These are phyloP conservation scores for Yponomeuta cagnagella DNA, from an alignment of 2,888 invertebrate genomes.

Conservation along the genomic window DNA sequence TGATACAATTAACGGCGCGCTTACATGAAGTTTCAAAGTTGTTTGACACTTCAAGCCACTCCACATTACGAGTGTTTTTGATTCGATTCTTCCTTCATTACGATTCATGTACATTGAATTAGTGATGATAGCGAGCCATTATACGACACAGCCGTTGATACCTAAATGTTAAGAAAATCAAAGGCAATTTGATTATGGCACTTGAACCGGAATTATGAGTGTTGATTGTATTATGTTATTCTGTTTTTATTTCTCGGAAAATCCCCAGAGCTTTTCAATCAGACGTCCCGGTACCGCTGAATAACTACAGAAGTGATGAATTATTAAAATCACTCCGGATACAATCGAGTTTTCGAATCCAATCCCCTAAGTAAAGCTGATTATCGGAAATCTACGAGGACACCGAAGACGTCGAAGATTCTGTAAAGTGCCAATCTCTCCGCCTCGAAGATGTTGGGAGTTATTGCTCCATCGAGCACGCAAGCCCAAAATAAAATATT, in stretches of 20 bases:
- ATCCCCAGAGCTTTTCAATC: not conserved
- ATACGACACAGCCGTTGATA: not conserved
- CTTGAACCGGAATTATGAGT: not conserved
- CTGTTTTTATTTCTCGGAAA: not conserved
- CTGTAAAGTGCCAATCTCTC: slow-evolving; percentile 66
- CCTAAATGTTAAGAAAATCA: not conserved
- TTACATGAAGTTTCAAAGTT: not conserved
- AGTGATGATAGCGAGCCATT: too few species aligned
- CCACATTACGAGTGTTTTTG: not conserved
- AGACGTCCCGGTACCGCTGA: slow-evolving; percentile 1
- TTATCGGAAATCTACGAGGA: slow-evolving; percentile 61
- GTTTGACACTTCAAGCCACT: not conserved
- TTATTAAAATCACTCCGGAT: slow-evolving; percentile 71
- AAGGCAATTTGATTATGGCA: not conserved
- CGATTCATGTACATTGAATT: too few species aligned
- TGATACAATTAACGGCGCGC: not conserved
- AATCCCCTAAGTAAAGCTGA: slow-evolving; percentile 74
- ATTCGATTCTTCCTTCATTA: too few species aligned
- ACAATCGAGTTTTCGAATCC: slow-evolving; percentile 67
- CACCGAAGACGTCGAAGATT: slow-evolving; percentile 50
- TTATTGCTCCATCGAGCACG: slow-evolving; percentile 54
- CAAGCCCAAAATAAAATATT: slow-evolving; percentile 32
- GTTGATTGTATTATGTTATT: not conserved
- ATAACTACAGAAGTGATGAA: slow-evolving; percentile 48
- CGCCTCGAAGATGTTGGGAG: slow-evolving; percentile 45